Evolutionary conservation across 2,113 vertebrate species (phyloP).

Genomic region (Suricata suricatta): DNA sequence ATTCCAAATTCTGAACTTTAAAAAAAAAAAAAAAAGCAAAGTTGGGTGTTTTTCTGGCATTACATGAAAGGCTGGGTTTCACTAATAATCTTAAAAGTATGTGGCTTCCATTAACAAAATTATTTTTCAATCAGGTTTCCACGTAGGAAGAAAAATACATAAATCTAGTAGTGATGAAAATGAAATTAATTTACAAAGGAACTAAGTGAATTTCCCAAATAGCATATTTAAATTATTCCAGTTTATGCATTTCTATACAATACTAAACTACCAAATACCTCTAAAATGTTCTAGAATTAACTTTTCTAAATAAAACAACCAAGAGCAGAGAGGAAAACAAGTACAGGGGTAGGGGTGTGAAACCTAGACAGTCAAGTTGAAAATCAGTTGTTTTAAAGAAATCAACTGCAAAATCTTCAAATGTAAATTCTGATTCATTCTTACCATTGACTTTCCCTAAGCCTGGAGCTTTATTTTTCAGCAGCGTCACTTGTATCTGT

Average conservation of each 20-base stretch:
- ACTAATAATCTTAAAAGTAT: not conserved
- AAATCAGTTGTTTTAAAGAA: constrained; percentile 11
- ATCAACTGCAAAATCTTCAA: constrained; percentile 31
- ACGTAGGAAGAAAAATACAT: not conserved
- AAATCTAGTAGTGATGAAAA: not conserved
- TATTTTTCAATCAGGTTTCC: not conserved
- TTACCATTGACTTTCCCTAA: constrained; percentile 98
- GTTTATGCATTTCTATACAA: constrained; percentile 9
- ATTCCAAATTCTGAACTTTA: constrained; percentile 24
- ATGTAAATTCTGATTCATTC: constrained; percentile 63
- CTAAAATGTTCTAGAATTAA: constrained; percentile 24
- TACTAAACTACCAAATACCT: not conserved
- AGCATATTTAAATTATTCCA: not conserved
- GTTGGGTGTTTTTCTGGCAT: not conserved
- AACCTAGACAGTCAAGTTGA: not conserved
- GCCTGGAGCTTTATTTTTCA: constrained; percentile 98
- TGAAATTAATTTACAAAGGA: constrained; percentile 46
- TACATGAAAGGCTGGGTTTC: constrained; percentile 27
- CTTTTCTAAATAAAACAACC: constrained; percentile 19
- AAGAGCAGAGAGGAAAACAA: not conserved
- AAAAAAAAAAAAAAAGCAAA: not conserved
- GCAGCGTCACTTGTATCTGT: constrained; percentile 97
- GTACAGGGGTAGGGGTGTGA: not conserved
- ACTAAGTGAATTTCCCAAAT: constrained; percentile 17
- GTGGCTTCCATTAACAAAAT: not conserved